phyloP scores from a whole-genome alignment of 1,140 invertebrate genomes.

The Neodiprion fabricii region DNA sequence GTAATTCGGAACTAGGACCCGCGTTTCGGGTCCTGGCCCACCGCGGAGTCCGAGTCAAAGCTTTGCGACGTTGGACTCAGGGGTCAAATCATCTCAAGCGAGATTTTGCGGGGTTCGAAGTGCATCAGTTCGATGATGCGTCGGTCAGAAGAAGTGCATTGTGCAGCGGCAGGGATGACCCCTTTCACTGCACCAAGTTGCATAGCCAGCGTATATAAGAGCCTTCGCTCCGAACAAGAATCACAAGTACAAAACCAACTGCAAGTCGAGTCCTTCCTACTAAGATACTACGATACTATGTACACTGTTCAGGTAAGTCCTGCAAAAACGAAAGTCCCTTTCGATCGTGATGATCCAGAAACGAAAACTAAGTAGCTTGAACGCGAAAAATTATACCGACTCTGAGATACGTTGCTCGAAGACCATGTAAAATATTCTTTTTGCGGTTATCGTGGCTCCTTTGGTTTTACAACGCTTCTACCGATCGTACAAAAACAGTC shows the following conservation, averaged over 20 bases:
- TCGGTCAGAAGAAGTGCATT: constrained; percentile 56
- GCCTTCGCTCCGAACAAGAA: constrained; percentile 53
- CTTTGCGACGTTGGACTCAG: too few relatives aligned
- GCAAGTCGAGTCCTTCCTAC: constrained; percentile 49
- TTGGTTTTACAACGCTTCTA: too few relatives aligned
- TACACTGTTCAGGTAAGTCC: constrained; percentile 51
- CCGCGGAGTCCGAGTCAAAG: not conserved
- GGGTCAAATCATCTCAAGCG: too few relatives aligned
- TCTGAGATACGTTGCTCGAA: too few relatives aligned
- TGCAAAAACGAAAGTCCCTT: not conserved
- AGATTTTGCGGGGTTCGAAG: not conserved
- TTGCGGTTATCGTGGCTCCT: too few relatives aligned
- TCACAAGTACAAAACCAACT: constrained; percentile 54
- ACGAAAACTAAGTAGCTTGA: too few relatives aligned
- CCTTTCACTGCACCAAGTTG: constrained; percentile 57
- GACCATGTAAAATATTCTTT: too few relatives aligned
- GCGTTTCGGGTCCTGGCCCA: not conserved
- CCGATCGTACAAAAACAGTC: too few relatives aligned
- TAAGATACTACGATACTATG: constrained; percentile 49
- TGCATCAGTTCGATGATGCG: constrained; percentile 38
- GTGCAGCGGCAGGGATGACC: constrained; percentile 57
- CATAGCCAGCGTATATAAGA: constrained; percentile 52
- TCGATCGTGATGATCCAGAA: too few relatives aligned
- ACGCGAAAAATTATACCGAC: too few relatives aligned
- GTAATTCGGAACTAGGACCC: too few relatives aligned